Evolutionary conservation across 2,113 vertebrate genomes (phyloP), one percentile per base, ranked within the genome.

Genomic region (Ascaphus truei): DNA sequence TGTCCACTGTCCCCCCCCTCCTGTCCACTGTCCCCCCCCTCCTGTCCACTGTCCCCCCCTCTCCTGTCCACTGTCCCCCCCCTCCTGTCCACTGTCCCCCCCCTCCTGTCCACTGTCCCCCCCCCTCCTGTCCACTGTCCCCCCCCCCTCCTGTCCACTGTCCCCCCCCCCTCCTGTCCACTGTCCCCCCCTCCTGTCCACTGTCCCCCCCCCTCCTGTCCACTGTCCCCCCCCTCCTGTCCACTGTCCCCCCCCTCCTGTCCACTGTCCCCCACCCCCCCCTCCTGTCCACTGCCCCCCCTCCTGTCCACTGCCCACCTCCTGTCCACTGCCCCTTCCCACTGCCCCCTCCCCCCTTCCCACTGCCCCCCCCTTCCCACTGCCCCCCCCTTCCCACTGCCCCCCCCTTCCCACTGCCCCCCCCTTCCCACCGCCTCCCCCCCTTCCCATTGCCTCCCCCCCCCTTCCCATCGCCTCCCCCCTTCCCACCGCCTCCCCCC

Each of bases 401-500:
- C 20, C 22, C 61, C 72, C 20, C 25, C 18, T 34, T 39, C n/a
- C 1, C 30, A 4, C n/a, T 34, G 25, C 30, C 37, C 16, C n/a
- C 53, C 52, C 12, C 10, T 33, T 3, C 23, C 16, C 33, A 18
- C 68, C 48, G 31, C 5, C 31, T 3, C 1, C 29, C 22, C 3
- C 1, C 37, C 50, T 6, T 3, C 48, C 8, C 41, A 11, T n/a
- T 29, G 5, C 12, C 60, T 11, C 41, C 27, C 25, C 29, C 7
- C 6, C 60, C 25, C 29, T 31, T 31, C 34, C 57, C 57, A 11
- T 25, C n/a, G n/a, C 33, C 13, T 60, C 11, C 16, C 34, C 30
- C n/a, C 58, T 72, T 67, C 63, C 75, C 73, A 66, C 74, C 58
- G 62, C 64, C 76, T 72, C 76, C 75, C 30, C 75, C 73, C 71